phyloP scores from a whole-genome alignment of 1,140 invertebrate species.

The Zaprionus davidi region DNA sequence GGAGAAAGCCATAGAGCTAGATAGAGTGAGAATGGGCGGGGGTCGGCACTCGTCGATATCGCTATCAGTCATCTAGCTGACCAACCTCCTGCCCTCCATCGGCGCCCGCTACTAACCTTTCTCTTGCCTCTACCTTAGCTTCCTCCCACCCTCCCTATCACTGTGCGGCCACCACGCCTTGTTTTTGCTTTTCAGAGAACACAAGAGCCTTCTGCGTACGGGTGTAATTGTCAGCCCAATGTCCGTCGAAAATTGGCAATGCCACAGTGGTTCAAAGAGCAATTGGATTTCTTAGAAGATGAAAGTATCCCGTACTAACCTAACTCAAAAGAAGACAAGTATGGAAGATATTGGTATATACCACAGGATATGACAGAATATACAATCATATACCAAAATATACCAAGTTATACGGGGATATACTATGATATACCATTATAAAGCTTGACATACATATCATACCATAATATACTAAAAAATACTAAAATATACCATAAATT shows the following conservation, averaged over 20 bases:
- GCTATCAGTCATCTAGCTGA: slow-evolving; percentile 27
- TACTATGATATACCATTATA: no score
- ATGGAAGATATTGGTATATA: no score
- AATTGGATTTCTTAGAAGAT: background rate
- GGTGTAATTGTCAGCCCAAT: slow-evolving; percentile 29
- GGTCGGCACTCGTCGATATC: slow-evolving; percentile 25
- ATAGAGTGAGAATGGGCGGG: background rate
- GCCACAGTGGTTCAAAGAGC: slow-evolving; percentile 22
- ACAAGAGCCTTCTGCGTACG: slow-evolving; percentile 8
- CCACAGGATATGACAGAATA: no score
- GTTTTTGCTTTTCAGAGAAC: background rate
- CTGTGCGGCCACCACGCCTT: background rate
- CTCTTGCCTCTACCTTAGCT: background rate
- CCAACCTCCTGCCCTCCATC: slow-evolving; percentile 9
- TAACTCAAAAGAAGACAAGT: no score
- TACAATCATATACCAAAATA: no score
- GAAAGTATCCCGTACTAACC: background rate
- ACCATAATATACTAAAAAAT: no score
- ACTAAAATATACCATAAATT: no score
- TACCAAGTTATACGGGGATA: no score
- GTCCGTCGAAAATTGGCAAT: slow-evolving; percentile 27
- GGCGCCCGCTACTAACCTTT: background rate
- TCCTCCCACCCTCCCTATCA: background rate
- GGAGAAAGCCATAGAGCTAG: background rate
- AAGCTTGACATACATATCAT: no score